phyloP scores from a whole-genome alignment of 2,888 invertebrate genomes.

The Parnassius smintheus region DNA sequence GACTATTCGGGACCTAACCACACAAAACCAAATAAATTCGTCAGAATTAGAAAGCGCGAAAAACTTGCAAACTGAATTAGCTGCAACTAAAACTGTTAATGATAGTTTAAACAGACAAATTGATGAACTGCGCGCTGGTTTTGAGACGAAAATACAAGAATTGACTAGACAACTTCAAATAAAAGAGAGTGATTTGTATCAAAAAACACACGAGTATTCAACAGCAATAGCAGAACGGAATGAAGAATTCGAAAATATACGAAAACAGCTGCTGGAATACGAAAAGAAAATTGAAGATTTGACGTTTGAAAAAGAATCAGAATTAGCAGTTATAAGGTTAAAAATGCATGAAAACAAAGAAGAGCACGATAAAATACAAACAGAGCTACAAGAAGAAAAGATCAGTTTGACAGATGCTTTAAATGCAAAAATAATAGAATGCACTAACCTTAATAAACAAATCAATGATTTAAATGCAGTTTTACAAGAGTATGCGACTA shows the following conservation, averaged over 20 bases:
- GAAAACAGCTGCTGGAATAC: constrained; percentile 59
- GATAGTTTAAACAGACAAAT: constrained; percentile 49
- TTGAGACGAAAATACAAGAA: constrained; percentile 48
- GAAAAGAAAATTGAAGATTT: constrained; percentile 73
- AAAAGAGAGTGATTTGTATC: constrained; percentile 67
- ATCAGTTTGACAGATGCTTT: constrained; percentile 53
- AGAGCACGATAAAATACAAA: constrained; percentile 49
- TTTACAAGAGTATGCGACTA: constrained; percentile 78
- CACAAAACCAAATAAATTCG: constrained; percentile 43
- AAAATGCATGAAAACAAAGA: constrained; percentile 74
- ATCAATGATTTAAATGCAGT: constrained; percentile 77
- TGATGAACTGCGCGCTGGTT: constrained; percentile 43
- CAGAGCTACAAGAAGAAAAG: constrained; percentile 55
- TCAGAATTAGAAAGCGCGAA: constrained; percentile 45
- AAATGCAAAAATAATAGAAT: constrained; percentile 70
- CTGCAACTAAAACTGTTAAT: constrained; percentile 44
- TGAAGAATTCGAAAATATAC: constrained; percentile 68
- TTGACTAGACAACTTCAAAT: constrained; percentile 52
- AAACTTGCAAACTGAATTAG: constrained; percentile 51
- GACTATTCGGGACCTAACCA: constrained; percentile 52
- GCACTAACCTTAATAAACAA: constrained; percentile 70
- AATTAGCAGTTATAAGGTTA: constrained; percentile 75
- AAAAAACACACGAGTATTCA: constrained; percentile 64
- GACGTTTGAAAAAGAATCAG: constrained; percentile 76
- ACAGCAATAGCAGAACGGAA: constrained; percentile 57